These are phyloP conservation scores for Lepilemur septentrionalis DNA, from an alignment of 2,797 vertebrate genomes.

Conservation along the genomic window DNA sequence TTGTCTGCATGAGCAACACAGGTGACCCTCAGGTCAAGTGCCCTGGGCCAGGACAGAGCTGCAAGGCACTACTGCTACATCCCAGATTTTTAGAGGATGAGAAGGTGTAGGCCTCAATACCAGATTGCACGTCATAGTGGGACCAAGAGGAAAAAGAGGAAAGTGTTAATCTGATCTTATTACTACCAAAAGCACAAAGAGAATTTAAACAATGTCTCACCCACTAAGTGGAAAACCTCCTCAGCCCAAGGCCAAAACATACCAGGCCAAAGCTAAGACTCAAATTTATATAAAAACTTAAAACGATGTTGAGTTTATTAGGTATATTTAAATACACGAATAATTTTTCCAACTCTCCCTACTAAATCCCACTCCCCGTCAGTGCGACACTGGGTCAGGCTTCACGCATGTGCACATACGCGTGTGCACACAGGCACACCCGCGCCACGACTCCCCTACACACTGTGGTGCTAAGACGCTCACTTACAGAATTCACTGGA, in stretches of 20 bases:
- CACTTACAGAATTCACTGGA: conserved; percentile 99
- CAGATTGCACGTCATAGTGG: not conserved
- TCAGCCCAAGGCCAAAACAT: not conserved
- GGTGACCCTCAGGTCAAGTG: not conserved
- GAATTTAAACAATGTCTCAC: fast-evolving
- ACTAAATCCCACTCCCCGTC: not conserved
- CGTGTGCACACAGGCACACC: fast-evolving
- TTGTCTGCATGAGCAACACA: not conserved
- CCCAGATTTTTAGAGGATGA: not conserved
- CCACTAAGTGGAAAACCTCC: not conserved
- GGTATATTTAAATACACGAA: not conserved
- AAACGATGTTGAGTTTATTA: not conserved
- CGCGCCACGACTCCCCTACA: not conserved
- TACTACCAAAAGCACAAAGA: not conserved
- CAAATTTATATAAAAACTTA: not conserved
- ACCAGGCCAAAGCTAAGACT: not conserved
- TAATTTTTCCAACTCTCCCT: not conserved
- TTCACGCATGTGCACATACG: fast-evolving
- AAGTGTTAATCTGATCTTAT: not conserved
- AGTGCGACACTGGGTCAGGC: not conserved
- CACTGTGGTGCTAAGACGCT: not conserved
- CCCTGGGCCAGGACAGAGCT: not conserved
- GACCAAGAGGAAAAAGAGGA: not conserved
- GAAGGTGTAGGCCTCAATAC: not conserved
- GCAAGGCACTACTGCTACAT: not conserved